Percentiles rank a stretch among this genome's conserved stretches.
Evolutionary conservation across 2,888 invertebrate genomes (phyloP).

Genomic region (Cepaea hortensis): DNA sequence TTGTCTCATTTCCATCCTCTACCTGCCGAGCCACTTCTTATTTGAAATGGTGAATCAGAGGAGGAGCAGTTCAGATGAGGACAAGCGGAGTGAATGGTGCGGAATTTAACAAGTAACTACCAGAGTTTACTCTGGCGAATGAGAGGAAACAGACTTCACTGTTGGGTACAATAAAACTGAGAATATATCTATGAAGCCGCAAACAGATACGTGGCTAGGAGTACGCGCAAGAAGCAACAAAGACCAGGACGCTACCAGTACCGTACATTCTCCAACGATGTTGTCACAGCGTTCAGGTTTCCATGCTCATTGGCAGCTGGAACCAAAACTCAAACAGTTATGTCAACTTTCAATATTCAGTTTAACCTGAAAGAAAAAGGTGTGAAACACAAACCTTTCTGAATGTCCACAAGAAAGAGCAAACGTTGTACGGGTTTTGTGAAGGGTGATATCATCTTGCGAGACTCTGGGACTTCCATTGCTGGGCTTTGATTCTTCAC

Average conservation of each 20-base stretch:
- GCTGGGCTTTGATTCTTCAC: not conserved
- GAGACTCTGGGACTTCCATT: slow-evolving; percentile 20
- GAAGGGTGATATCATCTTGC: not conserved
- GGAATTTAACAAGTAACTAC: too few relatives aligned
- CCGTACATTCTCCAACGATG: not conserved
- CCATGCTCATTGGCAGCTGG: not conserved
- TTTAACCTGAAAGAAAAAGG: slow-evolving; percentile 20
- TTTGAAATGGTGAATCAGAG: too few relatives aligned
- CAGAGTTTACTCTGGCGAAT: too few relatives aligned
- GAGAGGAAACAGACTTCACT: too few relatives aligned
- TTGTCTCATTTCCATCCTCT: not conserved
- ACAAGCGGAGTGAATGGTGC: too few relatives aligned
- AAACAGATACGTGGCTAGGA: too few relatives aligned
- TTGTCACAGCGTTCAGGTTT: slow-evolving; percentile 25
- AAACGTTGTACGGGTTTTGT: not conserved
- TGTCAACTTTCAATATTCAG: slow-evolving; percentile 23
- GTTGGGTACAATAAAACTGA: too few relatives aligned
- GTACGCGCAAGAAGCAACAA: not conserved
- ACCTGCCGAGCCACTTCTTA: too few relatives aligned
- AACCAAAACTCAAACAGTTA: slow-evolving; percentile 9
- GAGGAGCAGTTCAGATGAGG: too few relatives aligned
- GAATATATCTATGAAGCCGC: too few relatives aligned
- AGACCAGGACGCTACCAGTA: not conserved
- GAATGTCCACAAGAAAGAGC: not conserved
- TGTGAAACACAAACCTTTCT: slow-evolving; percentile 20